A percentile compares a stretch with the other conserved stretches of the same genome.
These are phyloP conservation scores for Unio pictorum DNA, from an alignment of 2,888 invertebrate species.

Conservation along the genomic window DNA sequence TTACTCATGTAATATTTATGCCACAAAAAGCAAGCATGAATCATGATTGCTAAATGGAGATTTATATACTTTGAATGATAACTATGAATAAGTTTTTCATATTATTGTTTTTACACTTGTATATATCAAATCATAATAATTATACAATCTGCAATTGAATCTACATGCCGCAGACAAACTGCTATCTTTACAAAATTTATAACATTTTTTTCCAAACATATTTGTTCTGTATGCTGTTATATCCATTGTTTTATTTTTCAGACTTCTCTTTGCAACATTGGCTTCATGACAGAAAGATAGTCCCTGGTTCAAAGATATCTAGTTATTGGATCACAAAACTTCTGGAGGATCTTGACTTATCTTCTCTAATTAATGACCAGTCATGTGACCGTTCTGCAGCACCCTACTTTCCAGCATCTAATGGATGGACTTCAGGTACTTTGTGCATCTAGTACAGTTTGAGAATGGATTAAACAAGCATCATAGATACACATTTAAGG, in stretches of 20 bases:
- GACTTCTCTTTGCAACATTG: slow-evolving; percentile 26
- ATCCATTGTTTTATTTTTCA: slow-evolving; percentile 3
- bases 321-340: slow-evolving; percentile 17
- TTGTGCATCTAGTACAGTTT: neutral
- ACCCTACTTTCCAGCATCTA: neutral
- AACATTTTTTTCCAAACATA: no score
- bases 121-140: no score
- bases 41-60: no score
- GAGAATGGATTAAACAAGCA: neutral
- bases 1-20: no score
- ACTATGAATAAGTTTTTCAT: no score
- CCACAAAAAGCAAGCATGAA: no score
- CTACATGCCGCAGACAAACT: no score
- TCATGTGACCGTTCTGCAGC: slow-evolving; percentile 17
- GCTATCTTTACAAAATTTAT: no score
- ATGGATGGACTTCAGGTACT: slow-evolving; percentile 23
- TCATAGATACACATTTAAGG: no score
- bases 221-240: neutral
- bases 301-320: slow-evolving; percentile 16
- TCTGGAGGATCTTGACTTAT: slow-evolving; percentile 29
- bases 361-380: slow-evolving; percentile 18
- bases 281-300: slow-evolving; percentile 15
- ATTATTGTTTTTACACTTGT: no score
- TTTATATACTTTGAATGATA: no score
- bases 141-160: no score